Percentiles rank a stretch among this genome's conserved stretches.
These are phyloP conservation scores for Archaeoteleia sp. DNA, from an alignment of 2,888 invertebrate species.

Conservation along the genomic window DNA sequence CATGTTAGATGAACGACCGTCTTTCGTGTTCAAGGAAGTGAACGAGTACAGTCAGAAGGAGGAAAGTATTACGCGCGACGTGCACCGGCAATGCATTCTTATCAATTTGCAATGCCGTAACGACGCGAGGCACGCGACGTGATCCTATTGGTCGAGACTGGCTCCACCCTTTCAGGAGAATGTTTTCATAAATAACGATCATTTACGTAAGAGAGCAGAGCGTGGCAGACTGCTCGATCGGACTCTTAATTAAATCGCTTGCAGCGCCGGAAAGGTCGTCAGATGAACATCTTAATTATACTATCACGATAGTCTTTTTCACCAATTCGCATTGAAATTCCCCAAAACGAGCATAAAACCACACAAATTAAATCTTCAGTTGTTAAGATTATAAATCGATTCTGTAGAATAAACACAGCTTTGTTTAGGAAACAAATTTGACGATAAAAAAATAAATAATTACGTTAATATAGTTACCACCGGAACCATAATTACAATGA, in stretches of 20 bases:
- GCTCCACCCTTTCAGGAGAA: slow-evolving; percentile 69
- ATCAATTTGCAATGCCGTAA: slow-evolving; percentile 71
- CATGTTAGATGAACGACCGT: slow-evolving; percentile 19
- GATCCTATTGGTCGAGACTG: slow-evolving; percentile 63
- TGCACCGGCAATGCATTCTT: slow-evolving; percentile 65
- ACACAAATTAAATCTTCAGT: no score
- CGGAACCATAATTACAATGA: no score
- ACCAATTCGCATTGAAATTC: no score
- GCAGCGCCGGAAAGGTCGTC: slow-evolving; percentile 44
- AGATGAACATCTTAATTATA: slow-evolving; percentile 62
- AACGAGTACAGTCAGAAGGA: slow-evolving; percentile 46
- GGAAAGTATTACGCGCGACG: slow-evolving; percentile 54
- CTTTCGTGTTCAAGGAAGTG: slow-evolving; percentile 47
- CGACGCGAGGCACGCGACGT: slow-evolving; percentile 70
- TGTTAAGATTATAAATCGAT: no score
- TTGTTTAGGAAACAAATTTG: no score
- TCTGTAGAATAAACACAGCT: no score
- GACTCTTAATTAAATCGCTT: slow-evolving; percentile 62
- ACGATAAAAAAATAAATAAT: no score
- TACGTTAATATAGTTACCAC: no score
- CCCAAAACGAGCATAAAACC: no score
- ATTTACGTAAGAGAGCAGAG: slow-evolving; percentile 49
- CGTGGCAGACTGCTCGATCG: slow-evolving; percentile 28
- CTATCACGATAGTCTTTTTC: no score
- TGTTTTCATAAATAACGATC: slow-evolving; percentile 70